Conservation (phyloP, 2,113 vertebrate species). For the Actenoides hombroni region DNA sequence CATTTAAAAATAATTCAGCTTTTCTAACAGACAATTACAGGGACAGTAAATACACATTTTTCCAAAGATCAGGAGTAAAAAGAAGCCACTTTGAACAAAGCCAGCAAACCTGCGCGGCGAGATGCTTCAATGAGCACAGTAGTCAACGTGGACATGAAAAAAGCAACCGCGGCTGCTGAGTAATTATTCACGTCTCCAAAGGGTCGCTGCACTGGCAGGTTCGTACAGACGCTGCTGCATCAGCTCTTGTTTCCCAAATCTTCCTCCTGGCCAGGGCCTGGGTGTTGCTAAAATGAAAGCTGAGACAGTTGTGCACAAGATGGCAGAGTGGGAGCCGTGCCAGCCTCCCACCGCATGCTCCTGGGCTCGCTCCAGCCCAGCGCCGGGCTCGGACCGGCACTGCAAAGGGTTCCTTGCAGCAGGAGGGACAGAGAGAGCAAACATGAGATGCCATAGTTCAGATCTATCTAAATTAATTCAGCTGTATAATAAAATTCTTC, state of each 20-base stretch:
- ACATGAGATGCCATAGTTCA: fast-evolving
- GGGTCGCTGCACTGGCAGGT: fast-evolving
- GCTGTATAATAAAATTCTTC: neutral
- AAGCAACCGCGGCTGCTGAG: neutral
- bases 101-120: fast-evolving
- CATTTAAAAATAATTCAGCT: neutral
- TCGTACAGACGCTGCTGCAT: neutral
- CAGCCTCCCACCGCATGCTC: neutral
- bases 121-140: neutral
- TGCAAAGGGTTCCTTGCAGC: neutral
- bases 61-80: neutral
- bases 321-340: neutral
- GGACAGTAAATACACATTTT: neutral
- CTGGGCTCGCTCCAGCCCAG: neutral
- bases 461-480: too few species aligned
- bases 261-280: neutral
- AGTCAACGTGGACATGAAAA: neutral
- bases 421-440: neutral
- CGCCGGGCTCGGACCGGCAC: neutral
- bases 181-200: neutral
- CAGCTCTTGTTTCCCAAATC: neutral
- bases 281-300: neutral
- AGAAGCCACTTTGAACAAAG: neutral
- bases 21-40: neutral
- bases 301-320: neutral